phyloP scores from a whole-genome alignment of 2,888 invertebrate species.

The Chloromyia formosa region DNA sequence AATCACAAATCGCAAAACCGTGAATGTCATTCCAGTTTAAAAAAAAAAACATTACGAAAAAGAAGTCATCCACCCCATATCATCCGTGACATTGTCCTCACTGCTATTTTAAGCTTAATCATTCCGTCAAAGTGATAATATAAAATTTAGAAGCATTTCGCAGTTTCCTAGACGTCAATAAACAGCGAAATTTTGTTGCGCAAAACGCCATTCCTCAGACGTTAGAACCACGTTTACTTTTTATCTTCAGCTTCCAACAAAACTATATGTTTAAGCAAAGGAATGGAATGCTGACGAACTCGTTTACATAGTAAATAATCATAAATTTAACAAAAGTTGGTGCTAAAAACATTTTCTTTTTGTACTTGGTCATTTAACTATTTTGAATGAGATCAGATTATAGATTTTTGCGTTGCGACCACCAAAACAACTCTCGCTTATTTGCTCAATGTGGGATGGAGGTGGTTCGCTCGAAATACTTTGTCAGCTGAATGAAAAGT shows the following conservation, averaged over 20 bases:
- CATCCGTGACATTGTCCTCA: too few species aligned
- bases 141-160: neutral
- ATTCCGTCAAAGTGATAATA: too few species aligned
- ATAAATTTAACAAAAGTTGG: conserved; percentile 11
- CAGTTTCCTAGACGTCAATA: neutral
- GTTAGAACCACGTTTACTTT: neutral
- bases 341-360: conserved; percentile 31
- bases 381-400: conserved; percentile 15
- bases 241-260: neutral
- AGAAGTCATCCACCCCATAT: too few species aligned
- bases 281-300: conserved; percentile 2
- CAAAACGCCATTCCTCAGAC: neutral
- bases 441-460: neutral
- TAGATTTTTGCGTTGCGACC: conserved; percentile 10
- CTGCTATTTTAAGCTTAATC: too few species aligned
- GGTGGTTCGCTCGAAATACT: neutral
- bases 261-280: neutral
- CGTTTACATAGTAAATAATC: conserved; percentile 28
- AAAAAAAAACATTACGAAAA: too few species aligned
- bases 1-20: too few species aligned
- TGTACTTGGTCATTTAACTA: neutral
- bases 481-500: conserved; percentile 12
- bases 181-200: conserved; percentile 2
- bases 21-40: too few species aligned
- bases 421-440: conserved; percentile 40